Evolutionary conservation across 2,888 invertebrate genomes (phyloP), one percentile per base, ranked within the genome.

Genomic region (Malthinus flaveolus): DNA sequence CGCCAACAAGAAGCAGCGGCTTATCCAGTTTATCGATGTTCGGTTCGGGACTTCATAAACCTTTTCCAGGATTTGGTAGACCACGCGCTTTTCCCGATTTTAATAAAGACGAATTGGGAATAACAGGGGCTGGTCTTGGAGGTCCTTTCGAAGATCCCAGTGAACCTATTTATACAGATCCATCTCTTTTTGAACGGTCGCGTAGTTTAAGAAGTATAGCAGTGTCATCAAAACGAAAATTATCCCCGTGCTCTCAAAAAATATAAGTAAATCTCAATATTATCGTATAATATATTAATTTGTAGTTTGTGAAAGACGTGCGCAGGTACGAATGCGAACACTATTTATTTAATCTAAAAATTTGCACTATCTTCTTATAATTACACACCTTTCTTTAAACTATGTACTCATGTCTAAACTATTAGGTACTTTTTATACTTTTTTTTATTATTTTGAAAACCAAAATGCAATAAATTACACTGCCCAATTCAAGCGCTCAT

Each of bases 131-230:
- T 44, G 75, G 65, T 61, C 73, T 76, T 3, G 77, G 75, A 12
- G 78, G 78, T 10, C 74, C 75, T 49, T 93, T 93, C 72, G 92
- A 91, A 73, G 93, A 95, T 76, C 94, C 94, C 34, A 94, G 93
- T 74, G 95, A 95, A 76, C 94, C 95, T 0, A 95, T 95, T 69
- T 95, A 95, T 79, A 94, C 94, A 0, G 94, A 95, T 79, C 94
- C 94, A 0, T 93, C 93, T 1, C 81, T 95, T 34, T 95, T 95
- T 73, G 94, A 95, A 79, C 85, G 93, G 66, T 91, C 91, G 32
- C 84, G 90, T 73, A 91, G 88, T 49, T 81, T 89, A 33, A 81
- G 88, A 65, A 87, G 86, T 50, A 79, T 87, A 69, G 85, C 87
- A 3, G 81, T 82, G 49, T 78, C 81, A 1, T 74, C 78, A 12